These are phyloP conservation scores for Drosophila lini DNA, from an alignment of 1,140 invertebrate species.

Conservation along the genomic window DNA sequence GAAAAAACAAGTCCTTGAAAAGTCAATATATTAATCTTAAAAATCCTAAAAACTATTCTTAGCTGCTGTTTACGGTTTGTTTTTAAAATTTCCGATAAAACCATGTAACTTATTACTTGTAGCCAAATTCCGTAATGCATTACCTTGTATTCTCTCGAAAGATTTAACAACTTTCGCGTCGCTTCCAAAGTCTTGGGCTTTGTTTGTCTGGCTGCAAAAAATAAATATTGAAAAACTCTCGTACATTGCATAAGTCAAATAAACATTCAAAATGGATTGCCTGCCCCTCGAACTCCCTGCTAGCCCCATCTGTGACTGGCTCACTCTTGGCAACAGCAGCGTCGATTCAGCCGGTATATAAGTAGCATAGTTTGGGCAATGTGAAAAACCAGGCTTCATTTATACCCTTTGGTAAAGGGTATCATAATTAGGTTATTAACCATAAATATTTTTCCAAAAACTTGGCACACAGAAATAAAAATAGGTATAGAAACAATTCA, in stretches of 20 bases:
- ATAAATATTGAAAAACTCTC: slow-evolving; percentile 44
- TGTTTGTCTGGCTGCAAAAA: slow-evolving; percentile 23
- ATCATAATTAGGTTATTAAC: neutral
- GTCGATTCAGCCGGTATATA: slow-evolving; percentile 35
- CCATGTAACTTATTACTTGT: neutral
- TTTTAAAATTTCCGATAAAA: neutral
- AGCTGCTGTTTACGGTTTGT: neutral
- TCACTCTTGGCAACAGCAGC: slow-evolving; percentile 54
- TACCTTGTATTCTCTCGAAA: slow-evolving; percentile 9
- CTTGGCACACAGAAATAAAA: neutral
- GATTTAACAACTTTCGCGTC: slow-evolving; percentile 17
- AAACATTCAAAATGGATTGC: slow-evolving; percentile 43
- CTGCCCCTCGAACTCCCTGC: slow-evolving; percentile 2
- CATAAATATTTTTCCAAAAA: too few species aligned
- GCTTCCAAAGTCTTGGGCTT: slow-evolving; percentile 3
- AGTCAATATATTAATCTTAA: too few species aligned
- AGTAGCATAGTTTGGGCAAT: slow-evolving; percentile 26
- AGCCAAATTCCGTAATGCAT: neutral
- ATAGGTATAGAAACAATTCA: neutral
- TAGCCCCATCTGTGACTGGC: slow-evolving; percentile 16
- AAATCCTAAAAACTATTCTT: too few species aligned
- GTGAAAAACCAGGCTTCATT: slow-evolving; percentile 63
- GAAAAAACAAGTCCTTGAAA: too few species aligned
- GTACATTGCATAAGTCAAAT: slow-evolving; percentile 67
- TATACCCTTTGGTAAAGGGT: slow-evolving; percentile 7